These are phyloP conservation scores for Paedocypris micromegethes DNA, from an alignment of 2,797 vertebrate genomes.

Conservation along the genomic window DNA sequence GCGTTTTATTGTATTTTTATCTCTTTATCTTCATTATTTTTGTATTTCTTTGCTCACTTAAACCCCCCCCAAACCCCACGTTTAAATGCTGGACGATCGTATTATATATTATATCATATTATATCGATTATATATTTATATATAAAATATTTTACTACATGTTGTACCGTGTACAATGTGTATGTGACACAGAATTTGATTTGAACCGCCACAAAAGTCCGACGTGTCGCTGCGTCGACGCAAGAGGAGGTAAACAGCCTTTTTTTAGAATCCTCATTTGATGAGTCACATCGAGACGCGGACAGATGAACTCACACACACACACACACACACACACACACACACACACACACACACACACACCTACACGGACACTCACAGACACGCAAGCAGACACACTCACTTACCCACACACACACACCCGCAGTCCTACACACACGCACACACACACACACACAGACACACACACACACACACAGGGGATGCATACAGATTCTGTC, in stretches of 20 bases:
- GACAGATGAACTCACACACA: slow-evolving; percentile 42
- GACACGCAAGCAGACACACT: background rate
- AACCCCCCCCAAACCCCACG: too few species aligned
- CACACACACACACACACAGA: slow-evolving; percentile 15
- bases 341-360: slow-evolving; percentile 16
- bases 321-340: slow-evolving; percentile 30
- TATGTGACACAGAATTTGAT: too few species aligned
- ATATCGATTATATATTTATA: too few species aligned
- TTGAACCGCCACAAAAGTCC: slow-evolving; percentile 8
- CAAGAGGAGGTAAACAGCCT: slow-evolving; percentile 31
- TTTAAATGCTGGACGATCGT: too few species aligned
- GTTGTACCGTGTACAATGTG: background rate
- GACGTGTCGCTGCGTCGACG: slow-evolving; percentile 4
- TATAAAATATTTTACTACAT: slow-evolving; percentile 1
- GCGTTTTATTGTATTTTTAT: too few species aligned
- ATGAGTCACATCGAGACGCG: slow-evolving; percentile 43
- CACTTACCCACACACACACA: too few species aligned
- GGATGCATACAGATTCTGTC: slow-evolving; percentile 61
- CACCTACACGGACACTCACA: slow-evolving; percentile 4
- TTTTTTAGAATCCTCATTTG: slow-evolving; percentile 43
- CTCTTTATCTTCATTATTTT: too few species aligned
- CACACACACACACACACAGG: slow-evolving; percentile 26
- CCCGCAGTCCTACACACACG: slow-evolving; percentile 13
- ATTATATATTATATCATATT: too few species aligned
- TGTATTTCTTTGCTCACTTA: too few species aligned